Base-by-base conservation (phyloP, 2,797 vertebrate genomes). In the Lerista edwardsae region DNA sequence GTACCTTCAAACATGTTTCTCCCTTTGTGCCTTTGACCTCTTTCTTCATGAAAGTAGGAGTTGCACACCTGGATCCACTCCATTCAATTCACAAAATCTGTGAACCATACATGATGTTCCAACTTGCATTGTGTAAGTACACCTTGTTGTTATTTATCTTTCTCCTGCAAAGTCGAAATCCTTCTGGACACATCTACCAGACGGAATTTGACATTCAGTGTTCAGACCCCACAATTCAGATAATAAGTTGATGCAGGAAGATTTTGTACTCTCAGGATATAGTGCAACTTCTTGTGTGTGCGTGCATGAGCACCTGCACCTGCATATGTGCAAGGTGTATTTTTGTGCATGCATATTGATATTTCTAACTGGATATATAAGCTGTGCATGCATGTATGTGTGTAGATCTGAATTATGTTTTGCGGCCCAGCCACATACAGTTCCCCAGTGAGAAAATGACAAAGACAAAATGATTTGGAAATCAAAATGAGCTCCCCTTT, bases 1-100 rank as follows among this genome's bases (percentile, higher is more conserved):
- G 72, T 59, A 85, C 72, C 51, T 75, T 80, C 72, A 80, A 47
- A 81, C n/a, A 81, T 27, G 39, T 25, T 69, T 64, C 14, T 65
- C 9, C 27, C 57, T 79, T 65, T 72, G 21, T 12, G 72, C 23
- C 61, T 84, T 64, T 79, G 68, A 73, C 36, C 83, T 79, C 8
- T 69, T 17, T 36, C 74, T 23, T 61, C 19, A 82, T n/a, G 69
- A 47, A 55, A n/a, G 31, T 34, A 65, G 59, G 34, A 74, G 34
- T 23, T 41, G 2, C 25, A n/a, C 27, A 51, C 25, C 62, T 51
- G 64, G 62, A 57, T 44, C 9, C 23, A 47, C 67, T 76, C 73
- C 72, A 62, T 76, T 61, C n/a, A 1, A 25, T 81, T 6, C 39
- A 36, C 11, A 59, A 68, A 80, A 21, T 36, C 21, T 47, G 19